Evolutionary conservation across 2,888 invertebrate genomes (phyloP).

Genomic region (Ditula angustiorana): DNA sequence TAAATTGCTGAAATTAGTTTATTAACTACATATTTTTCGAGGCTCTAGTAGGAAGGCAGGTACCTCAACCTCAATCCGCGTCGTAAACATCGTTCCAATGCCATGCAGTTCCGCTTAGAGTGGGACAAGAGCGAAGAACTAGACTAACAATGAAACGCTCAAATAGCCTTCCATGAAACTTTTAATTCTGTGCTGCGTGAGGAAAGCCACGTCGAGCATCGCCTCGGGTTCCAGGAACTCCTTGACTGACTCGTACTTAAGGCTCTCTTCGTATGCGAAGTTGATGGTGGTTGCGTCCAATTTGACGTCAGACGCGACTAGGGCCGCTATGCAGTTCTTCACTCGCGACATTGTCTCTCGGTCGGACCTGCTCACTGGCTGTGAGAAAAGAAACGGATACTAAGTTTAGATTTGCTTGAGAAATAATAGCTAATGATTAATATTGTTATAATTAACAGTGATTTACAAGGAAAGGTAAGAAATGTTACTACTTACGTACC

Average conservation of each 20-base stretch:
- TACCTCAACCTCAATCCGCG: too few species aligned
- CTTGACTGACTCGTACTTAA: constrained; percentile 90
- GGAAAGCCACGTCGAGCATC: constrained; percentile 92
- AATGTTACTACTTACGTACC: too few species aligned
- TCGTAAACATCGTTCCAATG: too few species aligned
- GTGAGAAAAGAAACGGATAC: constrained; percentile 43
- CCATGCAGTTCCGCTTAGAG: too few species aligned
- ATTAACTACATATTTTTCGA: too few species aligned
- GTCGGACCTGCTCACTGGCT: constrained; percentile 89
- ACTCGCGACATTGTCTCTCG: constrained; percentile 95
- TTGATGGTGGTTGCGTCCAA: constrained; percentile 96
- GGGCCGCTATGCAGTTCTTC: constrained; percentile 94
- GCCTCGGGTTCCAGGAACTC: constrained; percentile 94
- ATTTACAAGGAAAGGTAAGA: too few species aligned
- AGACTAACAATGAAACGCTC: constrained; percentile 48
- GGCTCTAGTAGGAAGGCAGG: too few species aligned
- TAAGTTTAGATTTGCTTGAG: too few species aligned
- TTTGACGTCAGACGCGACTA: constrained; percentile 95
- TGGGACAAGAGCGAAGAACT: too few species aligned
- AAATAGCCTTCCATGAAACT: constrained; percentile 66
- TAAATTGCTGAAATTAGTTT: too few species aligned
- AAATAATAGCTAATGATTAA: too few species aligned
- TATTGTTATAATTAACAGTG: too few species aligned
- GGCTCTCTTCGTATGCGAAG: constrained; percentile 95
- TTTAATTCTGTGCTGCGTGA: constrained; percentile 90